Base-by-base conservation (phyloP, 2,888 invertebrate species). In the Gisinianus flammeolus region DNA sequence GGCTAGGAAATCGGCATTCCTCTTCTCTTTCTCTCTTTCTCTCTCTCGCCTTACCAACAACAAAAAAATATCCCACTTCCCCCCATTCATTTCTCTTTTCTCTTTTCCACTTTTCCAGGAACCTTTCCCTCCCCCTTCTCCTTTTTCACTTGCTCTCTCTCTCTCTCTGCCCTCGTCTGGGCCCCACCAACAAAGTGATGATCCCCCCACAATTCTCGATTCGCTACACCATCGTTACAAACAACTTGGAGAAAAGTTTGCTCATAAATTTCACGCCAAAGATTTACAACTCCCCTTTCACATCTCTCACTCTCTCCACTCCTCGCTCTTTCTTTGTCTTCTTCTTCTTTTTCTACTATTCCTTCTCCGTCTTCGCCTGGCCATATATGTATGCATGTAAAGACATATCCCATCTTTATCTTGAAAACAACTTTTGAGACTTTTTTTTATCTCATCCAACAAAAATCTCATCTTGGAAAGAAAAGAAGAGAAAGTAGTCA, bases 261-360 rank as follows among this genome's bases (percentile, higher is more conserved):
- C 78, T 79, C 81, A 81, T 81, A 81, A 81, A 81, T 81, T 81
- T 80, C 78, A 77, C 81, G 74, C 78, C 80, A 77, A 74, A 77
- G 79, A 80, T 81, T 81, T 80, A 80, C 78, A 80, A 75, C 76
- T 62, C 68, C 75, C 75, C 71, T 75, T 72, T 73, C 64, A 75
- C 77, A 77, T 77, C 77, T 77, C 70, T 77, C 77, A 77, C 77
- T 67, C 54, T 54, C 26, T 54, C 22, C 30, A 26, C 70, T 24
- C 24, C 71, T 16, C 28, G 31, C 74, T 73, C 64, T 74, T 54
- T 75, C 67, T 30, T 54, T 68, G 2, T 73, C 66, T 76, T n/a
- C 52, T 76, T n/a, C 35, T 35, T 16, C 30, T 54, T 30, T 28
- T 69, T 26, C 62, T 54, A 56, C 62, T 30, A 72, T 58, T 72